Evolutionary conservation across 2,888 invertebrate genomes (phyloP), one percentile per base, ranked within the genome.

Genomic region (Agrochola litura): DNA sequence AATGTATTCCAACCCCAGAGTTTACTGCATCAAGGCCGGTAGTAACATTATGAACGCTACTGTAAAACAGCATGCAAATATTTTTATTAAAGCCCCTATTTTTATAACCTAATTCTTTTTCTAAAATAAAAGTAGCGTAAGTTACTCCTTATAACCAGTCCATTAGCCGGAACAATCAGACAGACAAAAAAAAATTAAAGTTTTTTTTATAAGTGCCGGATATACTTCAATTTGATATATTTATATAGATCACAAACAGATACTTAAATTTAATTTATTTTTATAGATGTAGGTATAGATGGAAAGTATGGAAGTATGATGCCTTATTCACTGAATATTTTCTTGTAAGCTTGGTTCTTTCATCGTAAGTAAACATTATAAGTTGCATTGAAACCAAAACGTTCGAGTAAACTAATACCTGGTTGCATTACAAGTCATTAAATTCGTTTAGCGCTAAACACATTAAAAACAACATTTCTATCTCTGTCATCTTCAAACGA

Each of bases 1-100:
- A 73, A 76, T 83, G 61, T 67, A 60, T 76, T 73, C 16, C 25
- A 64, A 52, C 63, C 76, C 43, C 63, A 64, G 12, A 69, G 49
- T 30, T 43, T 12, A 65, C n/a, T 71, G 77, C 56, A 61, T 41
- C 56, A 79, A 80, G 83, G 70, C 52, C 64, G 56, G 43, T 60
- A 64, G 10, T 61, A 77, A 61, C n/a, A 71, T 67, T 43, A 43
- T 25, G 37, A 77, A 56, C 22, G n/a, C 56, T 63, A 52, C 56
- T 64, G 49, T 49, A 56, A 58, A 64, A 76, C 46, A 37, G 37
- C 30, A 43, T 37, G 19, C 16, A 58, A 67, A 79, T 76, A 67
- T 63, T 49, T 46, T 46, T 61, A 49, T 74, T 25, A 4, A 49
- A 56, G 9, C 22, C 52, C 22, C 30, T 30, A 30, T 30, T 30